Conservation (phyloP, 2,113 vertebrate species). For the Chelonoidis abingdonii region DNA sequence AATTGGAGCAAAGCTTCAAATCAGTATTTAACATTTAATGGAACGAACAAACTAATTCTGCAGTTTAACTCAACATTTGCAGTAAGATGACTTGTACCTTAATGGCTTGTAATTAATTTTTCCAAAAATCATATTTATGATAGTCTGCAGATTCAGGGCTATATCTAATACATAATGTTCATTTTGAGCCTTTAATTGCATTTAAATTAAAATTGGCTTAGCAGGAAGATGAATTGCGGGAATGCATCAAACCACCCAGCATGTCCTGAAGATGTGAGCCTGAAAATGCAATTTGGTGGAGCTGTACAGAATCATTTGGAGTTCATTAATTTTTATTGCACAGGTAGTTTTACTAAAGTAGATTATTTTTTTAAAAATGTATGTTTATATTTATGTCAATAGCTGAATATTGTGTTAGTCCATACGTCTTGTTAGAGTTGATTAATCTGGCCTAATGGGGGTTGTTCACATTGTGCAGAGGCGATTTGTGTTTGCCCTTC, state of each 20-base stretch:
- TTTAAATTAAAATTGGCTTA: conserved; percentile 97
- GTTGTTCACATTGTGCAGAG: conserved; percentile 67
- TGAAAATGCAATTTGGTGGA: conserved; percentile 92
- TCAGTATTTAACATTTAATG: conserved; percentile 91
- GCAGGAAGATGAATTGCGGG: conserved; percentile 92
- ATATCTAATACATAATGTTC: conserved; percentile 96
- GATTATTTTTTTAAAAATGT: conserved; percentile 88
- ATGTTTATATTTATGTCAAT: conserved; percentile 90
- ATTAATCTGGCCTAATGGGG: conserved; percentile 82
- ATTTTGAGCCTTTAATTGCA: conserved; percentile 95
- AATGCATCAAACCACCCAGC: conserved; percentile 92
- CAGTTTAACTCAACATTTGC: conserved; percentile 91
- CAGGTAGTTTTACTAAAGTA: conserved; percentile 91
- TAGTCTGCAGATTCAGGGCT: conserved; percentile 89
- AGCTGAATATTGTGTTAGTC: conserved; percentile 83
- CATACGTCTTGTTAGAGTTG: conserved; percentile 82
- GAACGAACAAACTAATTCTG: conserved; percentile 90
- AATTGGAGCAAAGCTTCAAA: conserved; percentile 84
- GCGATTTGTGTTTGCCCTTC: conserved; percentile 75
- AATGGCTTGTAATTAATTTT: conserved; percentile 96
- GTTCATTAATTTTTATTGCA: conserved; percentile 96
- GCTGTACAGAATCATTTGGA: conserved; percentile 89
- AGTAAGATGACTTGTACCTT: conserved; percentile 92
- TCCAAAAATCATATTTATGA: conserved; percentile 90
- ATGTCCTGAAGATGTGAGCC: conserved; percentile 91